A percentile compares a stretch with the other conserved stretches of the same genome.
Conservation (phyloP, 2,888 invertebrate species). For the Caenorhabditis panamensis region DNA sequence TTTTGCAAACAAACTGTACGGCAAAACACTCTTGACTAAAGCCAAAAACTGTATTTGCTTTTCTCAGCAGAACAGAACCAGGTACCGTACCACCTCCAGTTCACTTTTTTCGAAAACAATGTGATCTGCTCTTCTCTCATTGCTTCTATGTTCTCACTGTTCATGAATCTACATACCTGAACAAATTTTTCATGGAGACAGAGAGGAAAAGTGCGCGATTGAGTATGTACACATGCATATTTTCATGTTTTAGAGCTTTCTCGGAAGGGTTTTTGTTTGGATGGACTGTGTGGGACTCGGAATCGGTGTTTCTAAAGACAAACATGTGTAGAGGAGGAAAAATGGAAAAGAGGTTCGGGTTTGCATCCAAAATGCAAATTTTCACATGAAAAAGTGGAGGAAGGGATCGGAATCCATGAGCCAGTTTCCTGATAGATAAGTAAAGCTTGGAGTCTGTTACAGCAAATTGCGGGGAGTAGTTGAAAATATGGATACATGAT, state of each 20-base stretch:
- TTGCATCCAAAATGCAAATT: slow-evolving; percentile 14
- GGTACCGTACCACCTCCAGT: slow-evolving; percentile 2
- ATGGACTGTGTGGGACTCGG: not conserved
- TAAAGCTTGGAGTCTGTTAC: not conserved
- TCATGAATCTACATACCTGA: no score
- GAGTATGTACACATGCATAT: slow-evolving; percentile 60
- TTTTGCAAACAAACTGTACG: slow-evolving; percentile 3
- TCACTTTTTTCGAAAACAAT: not conserved
- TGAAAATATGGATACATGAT: no score
- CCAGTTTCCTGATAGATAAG: not conserved
- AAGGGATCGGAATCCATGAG: not conserved
- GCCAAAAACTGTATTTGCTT: slow-evolving; percentile 4
- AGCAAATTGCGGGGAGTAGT: no score
- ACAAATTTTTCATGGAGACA: no score
- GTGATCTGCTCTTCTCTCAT: slow-evolving; percentile 1
- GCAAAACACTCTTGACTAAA: slow-evolving; percentile 2
- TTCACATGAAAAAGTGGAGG: not conserved
- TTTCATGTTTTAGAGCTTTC: slow-evolving; percentile 58
- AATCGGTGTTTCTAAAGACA: slow-evolving; percentile 31
- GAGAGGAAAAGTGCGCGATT: slow-evolving; percentile 13
- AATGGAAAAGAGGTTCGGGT: slow-evolving; percentile 16
- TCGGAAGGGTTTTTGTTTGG: slow-evolving; percentile 20
- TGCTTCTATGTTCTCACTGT: not conserved
- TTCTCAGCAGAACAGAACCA: not conserved
- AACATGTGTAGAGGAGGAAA: slow-evolving; percentile 23